These are phyloP conservation scores for Drosophila ironensis DNA, from an alignment of 1,140 invertebrate species.

Conservation along the genomic window DNA sequence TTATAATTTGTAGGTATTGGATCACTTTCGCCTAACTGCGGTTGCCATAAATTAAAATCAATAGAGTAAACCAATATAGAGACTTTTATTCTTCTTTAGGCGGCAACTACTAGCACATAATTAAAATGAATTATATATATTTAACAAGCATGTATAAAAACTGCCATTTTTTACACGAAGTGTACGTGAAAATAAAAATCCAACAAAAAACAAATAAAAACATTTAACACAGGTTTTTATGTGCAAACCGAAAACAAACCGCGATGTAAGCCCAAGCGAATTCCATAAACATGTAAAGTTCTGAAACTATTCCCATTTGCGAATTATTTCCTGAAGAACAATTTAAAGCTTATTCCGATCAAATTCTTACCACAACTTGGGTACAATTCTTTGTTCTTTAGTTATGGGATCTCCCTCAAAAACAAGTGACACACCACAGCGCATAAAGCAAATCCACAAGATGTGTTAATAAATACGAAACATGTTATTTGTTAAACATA, in stretches of 20 bases:
- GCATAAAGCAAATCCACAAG: conserved; percentile 19
- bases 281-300: conserved; percentile 21
- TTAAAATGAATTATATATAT: conserved; percentile 61
- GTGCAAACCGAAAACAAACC: conserved; percentile 20
- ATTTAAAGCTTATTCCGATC: too few species aligned
- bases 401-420: conserved; percentile 38
- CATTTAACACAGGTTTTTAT: conserved; percentile 41
- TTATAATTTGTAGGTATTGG: too few species aligned
- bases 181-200: conserved; percentile 51
- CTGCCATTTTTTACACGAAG: conserved; percentile 76
- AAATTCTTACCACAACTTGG: background rate
- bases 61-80: conserved; percentile 22
- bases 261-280: conserved; percentile 16
- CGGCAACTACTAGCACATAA: conserved; percentile 69
- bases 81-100: conserved; percentile 52
- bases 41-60: background rate
- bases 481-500: conserved; percentile 17
- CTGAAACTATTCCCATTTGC: too few species aligned
- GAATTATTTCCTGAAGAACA: background rate
- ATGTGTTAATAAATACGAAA: conserved; percentile 24
- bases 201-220: conserved; percentile 30
- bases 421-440: conserved; percentile 22
- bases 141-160: conserved; percentile 70
- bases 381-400: conserved; percentile 15
- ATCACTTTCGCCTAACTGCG: conserved; percentile 10